Evolutionary conservation across 2,797 vertebrate species (phyloP).

Genomic region (Leptoclinus maculatus): DNA sequence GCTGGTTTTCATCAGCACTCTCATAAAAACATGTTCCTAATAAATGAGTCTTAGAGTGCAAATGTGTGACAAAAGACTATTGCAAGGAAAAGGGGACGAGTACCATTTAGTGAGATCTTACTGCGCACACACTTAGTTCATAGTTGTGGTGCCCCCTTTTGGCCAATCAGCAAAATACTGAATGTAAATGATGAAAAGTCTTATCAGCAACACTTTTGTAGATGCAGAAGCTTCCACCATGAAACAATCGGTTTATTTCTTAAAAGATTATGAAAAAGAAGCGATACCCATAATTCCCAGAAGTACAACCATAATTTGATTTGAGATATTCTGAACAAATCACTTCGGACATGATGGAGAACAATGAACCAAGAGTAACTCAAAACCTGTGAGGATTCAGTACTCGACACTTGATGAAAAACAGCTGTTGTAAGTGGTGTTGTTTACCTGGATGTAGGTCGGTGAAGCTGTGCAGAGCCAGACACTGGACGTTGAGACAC

Average conservation of each 20-base stretch:
- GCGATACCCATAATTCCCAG: neutral
- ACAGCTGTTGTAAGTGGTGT: neutral
- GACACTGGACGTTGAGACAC: slow-evolving; percentile 92
- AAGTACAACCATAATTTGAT: neutral
- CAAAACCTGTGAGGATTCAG: neutral
- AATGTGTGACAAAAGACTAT: neutral
- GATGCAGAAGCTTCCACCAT: neutral
- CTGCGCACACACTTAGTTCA: neutral
- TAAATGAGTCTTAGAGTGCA: neutral
- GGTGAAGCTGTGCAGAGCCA: slow-evolving; percentile 96
- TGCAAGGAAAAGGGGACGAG: neutral
- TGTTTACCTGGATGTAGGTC: slow-evolving; percentile 93
- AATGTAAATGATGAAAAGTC: neutral
- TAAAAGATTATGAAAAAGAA: neutral
- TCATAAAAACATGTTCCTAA: neutral
- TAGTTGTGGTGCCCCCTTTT: slow-evolving; percentile 2
- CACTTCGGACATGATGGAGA: neutral
- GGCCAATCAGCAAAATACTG: neutral
- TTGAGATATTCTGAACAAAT: neutral
- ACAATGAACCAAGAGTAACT: neutral
- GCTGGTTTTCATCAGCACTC: neutral
- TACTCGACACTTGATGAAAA: neutral
- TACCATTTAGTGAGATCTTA: neutral
- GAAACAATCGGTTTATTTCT: neutral
- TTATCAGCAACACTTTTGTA: neutral